Evolutionary conservation across 2,113 vertebrate species (phyloP), one percentile per base, ranked within the genome.

Genomic region (Pipra filicauda): DNA sequence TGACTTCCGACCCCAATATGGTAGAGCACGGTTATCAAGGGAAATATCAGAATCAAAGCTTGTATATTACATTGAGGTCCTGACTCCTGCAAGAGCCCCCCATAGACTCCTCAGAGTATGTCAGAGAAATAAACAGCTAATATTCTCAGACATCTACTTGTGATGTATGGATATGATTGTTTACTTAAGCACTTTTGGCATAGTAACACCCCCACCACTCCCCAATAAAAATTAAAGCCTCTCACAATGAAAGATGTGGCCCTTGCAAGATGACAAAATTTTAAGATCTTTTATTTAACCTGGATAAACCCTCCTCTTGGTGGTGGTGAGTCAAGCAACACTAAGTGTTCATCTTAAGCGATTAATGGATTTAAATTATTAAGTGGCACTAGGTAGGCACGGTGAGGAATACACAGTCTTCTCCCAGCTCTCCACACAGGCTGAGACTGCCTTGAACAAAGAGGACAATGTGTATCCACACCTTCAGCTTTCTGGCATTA

Each of bases 41-140:
- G 98, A 98, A 98, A 98, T 98, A 98, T 98, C 98, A 97, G 97
- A 98, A 98, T 98, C 97, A 97, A 88, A 96, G 98, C 97, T 97
- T 97, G 97, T 97, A 97, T 97, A 97, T 98, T 98, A 98, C 98
- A 98, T 69, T 94, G 93, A 98, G 98, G 98, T 98, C 98, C 93
- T 97, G 98, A 98, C 98, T 98, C 95, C 89, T 97, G 94, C 85
- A 98, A 98, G 96, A 97, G 97, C 92, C 98, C 98, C 97, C 98
- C 93, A 46, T 43, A 97, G 98, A 96, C 97, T 94, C 96, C 97
- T 98, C 97, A 96, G 95, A 95, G 95, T 33, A 91, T 62, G 90
- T 97, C 97, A 97, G 95, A 54, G 91, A 97, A 98, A 98, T 95
- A 97, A 97, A 97, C 96, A 97, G 97, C 97, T 97, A 97, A 97